phyloP scores from a whole-genome alignment of 53 echinoderm and acorn worm species.

The Paracentrotus lividus region DNA sequence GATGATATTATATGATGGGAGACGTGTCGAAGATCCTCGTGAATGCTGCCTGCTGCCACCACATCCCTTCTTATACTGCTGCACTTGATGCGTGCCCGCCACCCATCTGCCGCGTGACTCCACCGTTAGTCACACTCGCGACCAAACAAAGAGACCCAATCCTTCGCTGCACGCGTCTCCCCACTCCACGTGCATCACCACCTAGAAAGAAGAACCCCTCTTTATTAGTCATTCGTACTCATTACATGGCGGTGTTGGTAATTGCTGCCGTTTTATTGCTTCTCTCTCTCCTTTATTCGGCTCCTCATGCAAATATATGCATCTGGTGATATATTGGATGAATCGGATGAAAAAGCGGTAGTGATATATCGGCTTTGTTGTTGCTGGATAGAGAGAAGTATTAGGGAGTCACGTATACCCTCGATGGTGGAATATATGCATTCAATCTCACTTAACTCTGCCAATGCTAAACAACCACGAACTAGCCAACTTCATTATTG shows the following conservation, averaged over 20 bases:
- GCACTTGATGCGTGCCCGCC: neutral
- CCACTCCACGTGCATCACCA: slow-evolving; percentile 10
- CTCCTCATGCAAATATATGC: neutral
- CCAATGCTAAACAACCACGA: neutral
- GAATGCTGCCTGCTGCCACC: slow-evolving; percentile 7
- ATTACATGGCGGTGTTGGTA: neutral
- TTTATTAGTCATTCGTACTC: slow-evolving; percentile 11
- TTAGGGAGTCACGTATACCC: neutral
- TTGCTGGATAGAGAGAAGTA: neutral
- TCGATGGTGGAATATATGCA: neutral
- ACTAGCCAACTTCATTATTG: neutral
- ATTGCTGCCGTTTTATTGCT: slow-evolving; percentile 1
- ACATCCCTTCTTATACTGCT: slow-evolving; percentile 7
- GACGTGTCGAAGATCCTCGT: neutral
- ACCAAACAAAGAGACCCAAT: slow-evolving; percentile 59
- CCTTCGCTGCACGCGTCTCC: slow-evolving; percentile 10
- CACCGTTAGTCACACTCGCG: slow-evolving; percentile 51
- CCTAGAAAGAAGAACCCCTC: slow-evolving; percentile 15
- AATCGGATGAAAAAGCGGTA: neutral
- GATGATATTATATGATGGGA: neutral
- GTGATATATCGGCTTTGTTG: neutral
- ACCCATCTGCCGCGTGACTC: slow-evolving; percentile 60
- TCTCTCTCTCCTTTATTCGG: neutral
- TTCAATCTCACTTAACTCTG: neutral
- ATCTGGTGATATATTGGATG: neutral